Base-by-base conservation (phyloP, 1,140 invertebrate genomes). In the Idris sp. region DNA sequence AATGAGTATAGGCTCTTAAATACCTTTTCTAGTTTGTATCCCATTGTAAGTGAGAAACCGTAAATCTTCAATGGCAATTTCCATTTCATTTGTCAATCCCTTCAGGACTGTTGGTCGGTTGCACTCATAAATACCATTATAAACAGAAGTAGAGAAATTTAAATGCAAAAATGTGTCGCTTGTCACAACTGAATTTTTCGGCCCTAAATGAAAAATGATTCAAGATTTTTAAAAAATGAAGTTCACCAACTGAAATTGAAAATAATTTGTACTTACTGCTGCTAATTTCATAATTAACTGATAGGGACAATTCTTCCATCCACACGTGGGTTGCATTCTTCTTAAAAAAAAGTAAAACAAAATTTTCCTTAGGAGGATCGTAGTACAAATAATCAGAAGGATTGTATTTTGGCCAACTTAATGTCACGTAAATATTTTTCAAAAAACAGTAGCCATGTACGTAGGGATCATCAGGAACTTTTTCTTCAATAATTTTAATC, bases 331-430 rank as follows among this genome's bases (percentile, higher is more conserved):
- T 68, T 2, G 26, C 16, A 43, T 68, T 68, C 25, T 7, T 56
- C 28, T 49, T 68, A 8, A 68, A 68, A 15, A 49, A 18, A 15
- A 69, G 51, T 2, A 69, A 19, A 5, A 31, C 38, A 31, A 44
- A 69, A 14, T 59, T 69, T 59, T 69, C 65, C 16, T 59, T 53
- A 1, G 65, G 65, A 7, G 36, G 46, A n/a, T 69, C 31, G 4
- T 44, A 53, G 8, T 69, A 69, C 4, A 53, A 16, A 2, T 44
- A 15, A 1, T 69, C 65, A 1, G 53, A 35, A 6, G 1, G 31
- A 9, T 44, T 28, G 28, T 59, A 53, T 41, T 69, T 59, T 25
- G 65, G 65, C 54, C 54, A 69, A 30, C 53, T 59, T 49, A 68
- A 51, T 0, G 44, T 43, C 2, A 68, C 36, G 10, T 68, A 68